phyloP scores from a whole-genome alignment of 2,888 invertebrate genomes.

The Nemoura dubitans region DNA sequence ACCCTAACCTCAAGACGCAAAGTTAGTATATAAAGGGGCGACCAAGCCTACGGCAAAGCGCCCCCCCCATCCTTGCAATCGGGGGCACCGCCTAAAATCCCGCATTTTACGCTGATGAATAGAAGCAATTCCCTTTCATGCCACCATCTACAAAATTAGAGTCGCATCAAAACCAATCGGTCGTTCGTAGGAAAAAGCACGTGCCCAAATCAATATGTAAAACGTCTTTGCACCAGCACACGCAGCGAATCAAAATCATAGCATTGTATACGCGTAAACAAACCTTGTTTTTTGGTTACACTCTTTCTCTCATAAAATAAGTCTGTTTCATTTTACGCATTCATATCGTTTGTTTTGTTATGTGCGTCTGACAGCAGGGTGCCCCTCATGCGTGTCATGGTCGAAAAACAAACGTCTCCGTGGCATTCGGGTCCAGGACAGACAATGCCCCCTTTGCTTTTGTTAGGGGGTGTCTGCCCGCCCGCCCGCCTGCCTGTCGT shows the following conservation, averaged over 20 bases:
- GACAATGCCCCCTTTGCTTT: not conserved
- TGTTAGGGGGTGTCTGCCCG: not conserved
- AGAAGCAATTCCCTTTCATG: not conserved
- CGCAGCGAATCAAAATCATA: not conserved
- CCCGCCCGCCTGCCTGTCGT: too few species aligned
- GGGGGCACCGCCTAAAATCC: not conserved
- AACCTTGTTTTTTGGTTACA: not conserved
- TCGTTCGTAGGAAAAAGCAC: not conserved
- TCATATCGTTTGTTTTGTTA: not conserved
- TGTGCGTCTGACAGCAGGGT: not conserved
- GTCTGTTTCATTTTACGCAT: too few species aligned
- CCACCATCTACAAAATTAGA: not conserved
- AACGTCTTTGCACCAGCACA: not conserved
- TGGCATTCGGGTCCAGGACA: not conserved
- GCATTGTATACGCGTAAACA: not conserved
- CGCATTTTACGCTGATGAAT: not conserved
- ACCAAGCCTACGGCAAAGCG: not conserved
- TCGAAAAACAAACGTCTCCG: not conserved
- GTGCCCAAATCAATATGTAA: not conserved
- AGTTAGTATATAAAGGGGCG: too few species aligned
- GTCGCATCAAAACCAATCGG: not conserved
- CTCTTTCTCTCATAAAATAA: not conserved
- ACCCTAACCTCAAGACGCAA: too few species aligned
- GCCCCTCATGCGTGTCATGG: not conserved
- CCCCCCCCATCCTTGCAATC: not conserved